Base-by-base conservation (phyloP, 2,888 invertebrate species). In the Dolichomitus sp. region DNA sequence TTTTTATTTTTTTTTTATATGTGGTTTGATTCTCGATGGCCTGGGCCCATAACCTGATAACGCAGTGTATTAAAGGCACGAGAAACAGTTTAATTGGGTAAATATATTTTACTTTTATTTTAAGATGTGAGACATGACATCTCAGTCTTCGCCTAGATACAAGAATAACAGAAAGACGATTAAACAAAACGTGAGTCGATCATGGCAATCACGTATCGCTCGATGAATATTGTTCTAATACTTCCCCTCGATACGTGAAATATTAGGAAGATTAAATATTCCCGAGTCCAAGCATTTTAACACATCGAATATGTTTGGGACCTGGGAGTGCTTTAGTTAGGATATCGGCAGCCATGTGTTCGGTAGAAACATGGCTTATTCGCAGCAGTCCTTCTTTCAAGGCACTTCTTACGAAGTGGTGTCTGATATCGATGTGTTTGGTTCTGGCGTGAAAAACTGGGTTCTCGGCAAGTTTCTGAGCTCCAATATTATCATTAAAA, bases 251-350 rank as follows among this genome's bases (percentile, higher is more conserved):
- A 69, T 69, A 54, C 40, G 52, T 69, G 42, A 33, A 50, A 0
- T 6, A 17, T 17, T 19, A 50, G n/a, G 30, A 30, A n/a, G 27
- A 33, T n/a, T 66, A 4, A 23, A 42, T 54, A 27, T 40, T 54
- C 27, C 27, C 14, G 23, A 52, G 69, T 54, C 69, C 23, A n/a
- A 69, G 19, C 9, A 33, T 17, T 66, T 66, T 14, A 45, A 66
- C n/a, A 48, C 42, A 52, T 54, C 42, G 40, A 42, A 40, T 23
- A 12, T 69, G 66, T 27, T 40, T 69, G 14, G 23, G 52, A 85
- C 85, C 93, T 91, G 42, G 91, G 90, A 94, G 93, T 93, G 4
- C 94, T 93, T 81, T 65, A 1, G 81, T 77, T 1, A 72, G 66
- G 9, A 75, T 68, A 63, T 80, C 79, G 1, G 83, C 83, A 1